Evolutionary conservation across 2,797 vertebrate species (phyloP).

Genomic region (Phoxinus dragarum): DNA sequence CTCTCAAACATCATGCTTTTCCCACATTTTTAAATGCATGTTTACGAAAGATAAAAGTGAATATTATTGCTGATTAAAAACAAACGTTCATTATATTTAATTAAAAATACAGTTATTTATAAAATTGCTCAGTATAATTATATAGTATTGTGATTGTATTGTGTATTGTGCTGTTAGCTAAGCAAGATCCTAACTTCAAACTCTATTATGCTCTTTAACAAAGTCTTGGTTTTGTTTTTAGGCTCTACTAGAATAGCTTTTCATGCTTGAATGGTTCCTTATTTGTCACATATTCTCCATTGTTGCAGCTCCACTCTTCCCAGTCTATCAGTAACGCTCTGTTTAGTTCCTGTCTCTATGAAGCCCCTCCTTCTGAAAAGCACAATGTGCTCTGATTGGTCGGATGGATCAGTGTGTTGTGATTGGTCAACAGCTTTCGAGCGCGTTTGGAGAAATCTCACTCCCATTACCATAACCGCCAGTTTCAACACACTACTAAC

Average conservation of each 20-base stretch:
- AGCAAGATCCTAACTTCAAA: neutral
- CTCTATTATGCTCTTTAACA: neutral
- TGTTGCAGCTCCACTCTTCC: neutral
- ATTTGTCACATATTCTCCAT: neutral
- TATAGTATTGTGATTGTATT: too few species aligned
- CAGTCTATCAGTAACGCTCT: too few species aligned
- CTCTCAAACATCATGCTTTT: neutral
- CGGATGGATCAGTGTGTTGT: neutral
- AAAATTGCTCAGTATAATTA: neutral
- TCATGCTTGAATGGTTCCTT: neutral
- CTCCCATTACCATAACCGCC: too few species aligned
- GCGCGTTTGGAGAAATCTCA: too few species aligned
- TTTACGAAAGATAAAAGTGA: neutral
- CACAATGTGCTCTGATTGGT: neutral
- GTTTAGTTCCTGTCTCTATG: neutral
- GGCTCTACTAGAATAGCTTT: neutral
- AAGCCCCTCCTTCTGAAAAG: neutral
- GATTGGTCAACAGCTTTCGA: neutral
- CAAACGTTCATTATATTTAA: neutral
- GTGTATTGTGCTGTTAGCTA: neutral
- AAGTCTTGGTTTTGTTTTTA: neutral
- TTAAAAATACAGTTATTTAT: neutral
- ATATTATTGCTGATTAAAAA: neutral
- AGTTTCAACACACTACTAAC: neutral
- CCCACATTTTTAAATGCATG: neutral